Conservation (phyloP, 2,888 invertebrate genomes). For the Hyalella azteca region DNA sequence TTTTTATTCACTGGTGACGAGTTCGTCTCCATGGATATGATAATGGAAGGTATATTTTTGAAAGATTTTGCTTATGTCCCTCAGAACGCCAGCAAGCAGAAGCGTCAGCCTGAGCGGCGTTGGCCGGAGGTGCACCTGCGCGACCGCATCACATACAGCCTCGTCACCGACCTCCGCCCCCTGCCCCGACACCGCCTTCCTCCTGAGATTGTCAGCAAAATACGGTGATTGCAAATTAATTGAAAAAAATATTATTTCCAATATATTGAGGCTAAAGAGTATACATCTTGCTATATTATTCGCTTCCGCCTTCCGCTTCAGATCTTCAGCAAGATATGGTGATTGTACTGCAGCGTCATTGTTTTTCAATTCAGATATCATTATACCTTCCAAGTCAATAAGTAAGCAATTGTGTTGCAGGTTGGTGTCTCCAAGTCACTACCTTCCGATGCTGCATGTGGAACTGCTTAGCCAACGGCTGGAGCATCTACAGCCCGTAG, state of each 20-base stretch:
- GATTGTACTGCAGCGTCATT: background rate
- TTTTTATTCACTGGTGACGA: background rate
- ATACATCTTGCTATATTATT: too few species aligned
- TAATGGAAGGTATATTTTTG: too few species aligned
- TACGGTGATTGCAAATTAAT: too few species aligned
- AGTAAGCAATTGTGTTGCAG: too few species aligned
- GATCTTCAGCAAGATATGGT: too few species aligned
- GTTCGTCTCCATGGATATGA: too few species aligned
- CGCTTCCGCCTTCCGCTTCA: too few species aligned
- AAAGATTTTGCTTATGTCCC: too few species aligned
- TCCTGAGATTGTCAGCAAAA: slow-evolving; percentile 70
- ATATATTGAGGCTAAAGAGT: too few species aligned
- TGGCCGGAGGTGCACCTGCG: slow-evolving; percentile 78
- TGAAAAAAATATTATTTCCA: too few species aligned
- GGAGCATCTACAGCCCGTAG: slow-evolving; percentile 75
- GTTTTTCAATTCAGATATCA: background rate
- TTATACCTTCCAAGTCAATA: background rate
- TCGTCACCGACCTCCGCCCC: slow-evolving; percentile 76
- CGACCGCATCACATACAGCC: slow-evolving; percentile 74
- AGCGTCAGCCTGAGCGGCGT: background rate
- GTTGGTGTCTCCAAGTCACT: slow-evolving; percentile 70
- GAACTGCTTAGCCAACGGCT: slow-evolving; percentile 83
- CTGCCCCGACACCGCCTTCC: slow-evolving; percentile 74
- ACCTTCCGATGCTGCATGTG: slow-evolving; percentile 82
- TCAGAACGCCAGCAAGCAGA: background rate